phyloP scores from a whole-genome alignment of 92 coral and sea anemone species.

The Plumapathes pennacea region DNA sequence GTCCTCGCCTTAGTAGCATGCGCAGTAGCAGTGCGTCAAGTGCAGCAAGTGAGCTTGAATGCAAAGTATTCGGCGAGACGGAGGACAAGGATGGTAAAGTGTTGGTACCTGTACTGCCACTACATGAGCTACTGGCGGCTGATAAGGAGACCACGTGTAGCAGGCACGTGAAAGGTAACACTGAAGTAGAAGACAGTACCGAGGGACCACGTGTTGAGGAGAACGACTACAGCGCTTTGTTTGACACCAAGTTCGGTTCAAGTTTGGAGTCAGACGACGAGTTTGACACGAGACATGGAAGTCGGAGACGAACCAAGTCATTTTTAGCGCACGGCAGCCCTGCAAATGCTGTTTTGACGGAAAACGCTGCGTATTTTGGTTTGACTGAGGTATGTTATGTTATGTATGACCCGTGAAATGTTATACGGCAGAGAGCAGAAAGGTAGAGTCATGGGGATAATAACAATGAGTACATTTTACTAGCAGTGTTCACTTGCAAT shows the following conservation, averaged over 20 bases:
- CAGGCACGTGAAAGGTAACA: too few species aligned
- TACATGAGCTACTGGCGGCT: constrained; percentile 90
- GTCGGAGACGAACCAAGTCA: constrained; percentile 32
- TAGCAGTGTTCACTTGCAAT: too few species aligned
- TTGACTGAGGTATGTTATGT: constrained; percentile 87
- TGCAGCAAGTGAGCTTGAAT: constrained; percentile 60
- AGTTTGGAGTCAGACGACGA: constrained; percentile 64
- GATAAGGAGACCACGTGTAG: constrained; percentile 81
- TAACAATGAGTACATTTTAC: too few species aligned
- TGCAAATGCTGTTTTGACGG: constrained; percentile 55
- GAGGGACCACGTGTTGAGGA: constrained; percentile 55
- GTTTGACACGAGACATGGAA: constrained; percentile 28
- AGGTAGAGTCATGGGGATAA: too few species aligned
- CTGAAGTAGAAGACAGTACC: constrained; percentile 23
- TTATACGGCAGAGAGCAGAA: too few species aligned
- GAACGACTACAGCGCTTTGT: constrained; percentile 91
- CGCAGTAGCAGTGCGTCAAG: constrained; percentile 66
- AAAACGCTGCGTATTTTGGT: constrained; percentile 82
- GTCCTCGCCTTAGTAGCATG: constrained; percentile 82
- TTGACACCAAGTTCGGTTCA: constrained; percentile 43
- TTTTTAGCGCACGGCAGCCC: constrained; percentile 64
- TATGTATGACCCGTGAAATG: too few species aligned
- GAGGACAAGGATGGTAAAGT: constrained; percentile 62
- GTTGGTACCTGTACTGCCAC: constrained; percentile 88
- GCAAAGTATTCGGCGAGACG: constrained; percentile 38